Conservation (phyloP, 2,888 invertebrate genomes). For the Argyresthia albistria region DNA sequence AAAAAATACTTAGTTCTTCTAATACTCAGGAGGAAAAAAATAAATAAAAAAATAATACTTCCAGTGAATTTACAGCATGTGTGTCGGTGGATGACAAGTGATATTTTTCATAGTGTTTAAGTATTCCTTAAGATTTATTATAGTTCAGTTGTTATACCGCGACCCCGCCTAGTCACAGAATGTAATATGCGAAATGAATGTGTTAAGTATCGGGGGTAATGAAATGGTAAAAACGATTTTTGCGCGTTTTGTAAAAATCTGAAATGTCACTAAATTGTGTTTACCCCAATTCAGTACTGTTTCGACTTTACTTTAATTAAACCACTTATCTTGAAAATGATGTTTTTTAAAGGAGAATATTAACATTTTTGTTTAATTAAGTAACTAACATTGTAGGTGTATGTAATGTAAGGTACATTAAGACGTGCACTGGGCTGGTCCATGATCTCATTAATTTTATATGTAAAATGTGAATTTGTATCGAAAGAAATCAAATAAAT, state of each 20-base stretch:
- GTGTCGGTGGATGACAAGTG: slow-evolving; percentile 48
- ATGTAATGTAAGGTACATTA: slow-evolving; percentile 29
- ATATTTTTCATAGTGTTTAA: slow-evolving; percentile 34
- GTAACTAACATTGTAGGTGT: no score
- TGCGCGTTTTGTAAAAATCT: not conserved
- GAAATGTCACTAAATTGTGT: not conserved
- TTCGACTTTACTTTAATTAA: not conserved
- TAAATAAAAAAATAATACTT: slow-evolving; percentile 23
- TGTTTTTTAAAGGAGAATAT: slow-evolving; percentile 19
- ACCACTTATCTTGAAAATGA: not conserved
- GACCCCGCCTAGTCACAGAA: slow-evolving; percentile 64
- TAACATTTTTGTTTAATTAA: slow-evolving; percentile 8
- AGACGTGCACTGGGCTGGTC: slow-evolving; percentile 33
- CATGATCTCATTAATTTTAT: slow-evolving; percentile 44
- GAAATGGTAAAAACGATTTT: not conserved
- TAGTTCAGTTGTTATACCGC: slow-evolving; percentile 26
- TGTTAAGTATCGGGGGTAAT: not conserved
- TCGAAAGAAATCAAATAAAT: no score
- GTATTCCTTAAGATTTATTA: slow-evolving; percentile 15
- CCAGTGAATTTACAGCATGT: slow-evolving; percentile 43
- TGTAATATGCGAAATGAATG: slow-evolving; percentile 5
- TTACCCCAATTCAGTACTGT: no score
- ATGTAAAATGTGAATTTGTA: not conserved
- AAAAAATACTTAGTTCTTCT: slow-evolving; percentile 14
- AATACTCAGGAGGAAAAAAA: slow-evolving; percentile 42